Percentiles rank a stretch among this genome's conserved stretches.
phyloP scores from a whole-genome alignment of 92 coral and sea anemone species.

The Paragorgia papillata region DNA sequence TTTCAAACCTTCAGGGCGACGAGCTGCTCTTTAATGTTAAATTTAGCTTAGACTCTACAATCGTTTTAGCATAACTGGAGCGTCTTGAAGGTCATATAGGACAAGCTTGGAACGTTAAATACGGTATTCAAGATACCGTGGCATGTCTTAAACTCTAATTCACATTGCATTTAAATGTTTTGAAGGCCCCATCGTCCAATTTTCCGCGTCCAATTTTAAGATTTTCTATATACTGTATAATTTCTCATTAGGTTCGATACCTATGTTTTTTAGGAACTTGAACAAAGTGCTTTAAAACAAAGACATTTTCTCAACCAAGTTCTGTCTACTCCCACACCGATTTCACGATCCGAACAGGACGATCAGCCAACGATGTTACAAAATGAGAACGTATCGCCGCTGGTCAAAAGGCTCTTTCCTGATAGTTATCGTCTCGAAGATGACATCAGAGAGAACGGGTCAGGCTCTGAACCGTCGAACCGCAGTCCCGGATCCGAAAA shows the following conservation, averaged over 20 bases:
- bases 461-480: background rate
- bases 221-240: too few species aligned
- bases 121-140: too few species aligned
- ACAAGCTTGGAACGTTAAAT: too few species aligned
- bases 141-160: too few species aligned
- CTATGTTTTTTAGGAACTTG: constrained; percentile 13
- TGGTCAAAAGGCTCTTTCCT: constrained; percentile 33
- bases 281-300: constrained; percentile 42
- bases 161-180: too few species aligned
- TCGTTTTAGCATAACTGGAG: too few species aligned
- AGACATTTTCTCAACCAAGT: constrained; percentile 24
- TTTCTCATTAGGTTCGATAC: background rate
- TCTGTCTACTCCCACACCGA: constrained; percentile 4
- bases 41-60: too few species aligned
- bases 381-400: constrained; percentile 21
- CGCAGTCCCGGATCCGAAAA: background rate
- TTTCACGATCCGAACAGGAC: background rate
- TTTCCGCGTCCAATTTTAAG: too few species aligned
- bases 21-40: too few species aligned
- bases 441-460: background rate
- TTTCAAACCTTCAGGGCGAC: too few species aligned
- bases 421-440: constrained; percentile 2
- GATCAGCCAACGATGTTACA: constrained; percentile 10
- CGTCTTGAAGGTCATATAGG: too few species aligned
- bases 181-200: too few species aligned